Conservation (phyloP, 1,140 invertebrate species). For the Protaetia brevitarsis region DNA sequence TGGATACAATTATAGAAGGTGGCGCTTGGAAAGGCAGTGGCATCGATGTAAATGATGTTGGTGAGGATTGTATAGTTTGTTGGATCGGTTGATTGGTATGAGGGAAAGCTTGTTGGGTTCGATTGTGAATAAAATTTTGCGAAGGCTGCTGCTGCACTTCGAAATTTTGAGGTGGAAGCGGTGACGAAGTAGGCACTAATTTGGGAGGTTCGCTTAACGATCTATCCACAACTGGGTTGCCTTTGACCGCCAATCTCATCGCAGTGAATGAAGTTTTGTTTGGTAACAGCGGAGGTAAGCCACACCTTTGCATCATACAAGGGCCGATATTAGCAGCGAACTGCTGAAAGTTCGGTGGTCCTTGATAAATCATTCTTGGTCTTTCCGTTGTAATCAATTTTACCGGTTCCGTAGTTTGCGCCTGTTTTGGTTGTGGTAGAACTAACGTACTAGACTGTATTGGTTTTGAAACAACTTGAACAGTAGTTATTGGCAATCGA, state of each 20-base stretch:
- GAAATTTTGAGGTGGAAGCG: constrained; percentile 6
- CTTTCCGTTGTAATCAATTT: constrained; percentile 33
- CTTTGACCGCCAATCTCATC: neutral
- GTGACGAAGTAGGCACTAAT: constrained; percentile 23
- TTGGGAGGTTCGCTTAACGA: constrained; percentile 19
- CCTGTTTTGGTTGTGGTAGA: constrained; percentile 50
- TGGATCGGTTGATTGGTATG: neutral
- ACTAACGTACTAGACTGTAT: constrained; percentile 51
- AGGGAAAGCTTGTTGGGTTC: neutral
- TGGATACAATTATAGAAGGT: constrained; percentile 38
- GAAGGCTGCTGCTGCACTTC: constrained; percentile 5
- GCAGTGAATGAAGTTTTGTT: constrained; percentile 1
- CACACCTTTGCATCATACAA: constrained; percentile 30
- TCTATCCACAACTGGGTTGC: neutral
- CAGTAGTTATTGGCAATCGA: constrained; percentile 53
- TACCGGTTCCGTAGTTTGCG: constrained; percentile 36
- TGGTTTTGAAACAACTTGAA: constrained; percentile 55
- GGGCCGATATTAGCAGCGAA: constrained; percentile 27
- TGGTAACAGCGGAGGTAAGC: neutral
- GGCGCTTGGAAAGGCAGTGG: constrained; percentile 27
- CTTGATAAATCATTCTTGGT: constrained; percentile 38
- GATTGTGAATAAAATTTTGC: neutral
- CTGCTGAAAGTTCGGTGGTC: constrained; percentile 27
- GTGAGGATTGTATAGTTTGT: neutral
- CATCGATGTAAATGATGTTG: neutral